Base-by-base conservation (phyloP, 1,140 invertebrate genomes). In the Rhagoletis pomonella region DNA sequence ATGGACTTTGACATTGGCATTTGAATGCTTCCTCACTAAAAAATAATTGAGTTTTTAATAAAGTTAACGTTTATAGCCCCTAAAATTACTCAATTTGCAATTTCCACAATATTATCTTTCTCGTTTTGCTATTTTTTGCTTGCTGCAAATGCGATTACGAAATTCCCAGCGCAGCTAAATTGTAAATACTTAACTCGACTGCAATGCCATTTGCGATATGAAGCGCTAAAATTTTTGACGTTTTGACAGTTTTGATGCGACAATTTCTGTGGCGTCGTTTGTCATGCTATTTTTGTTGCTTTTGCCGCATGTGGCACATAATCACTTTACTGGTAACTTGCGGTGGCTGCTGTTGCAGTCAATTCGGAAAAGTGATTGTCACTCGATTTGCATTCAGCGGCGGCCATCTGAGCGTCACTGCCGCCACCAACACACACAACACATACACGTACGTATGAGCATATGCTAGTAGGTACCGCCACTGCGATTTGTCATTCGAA, bases 161-260 rank as follows among this genome's bases (percentile, higher is more conserved):
- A 81, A 55, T 6, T 81, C 47, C 73, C 73, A 81, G 73, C 17
- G 73, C 17, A 55, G 73, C 47, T 12, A n/a, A 81, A 81, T 19
- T 81, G 47, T 5, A 81, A 81, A 81, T 73, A 55, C 5, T 14
- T 62, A 4, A 7, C 73, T 19, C n/a, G 14, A 19, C 73, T 19
- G 73, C 73, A 58, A 81, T 81, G 47, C 73, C 50, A 55, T 81
- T 81, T 55, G 44, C 73, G 10, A 81, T 42, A 81, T 55, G 73
- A 81, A 55, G 73, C 73, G 47, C 47, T 81, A 81, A 81, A 81
- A 58, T 55, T 14, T 44, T 81, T 81, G 73, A 81, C 73, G 47
- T 81, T 81, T 81, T 81, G 73, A 81, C 73, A 81, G 73, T 81
- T 81, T 81, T 81, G 73, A 81, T 81, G 73, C 73, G 47, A 55